Evolutionary conservation across 2,888 invertebrate species (phyloP).

Genomic region (Spialia ferax): DNA sequence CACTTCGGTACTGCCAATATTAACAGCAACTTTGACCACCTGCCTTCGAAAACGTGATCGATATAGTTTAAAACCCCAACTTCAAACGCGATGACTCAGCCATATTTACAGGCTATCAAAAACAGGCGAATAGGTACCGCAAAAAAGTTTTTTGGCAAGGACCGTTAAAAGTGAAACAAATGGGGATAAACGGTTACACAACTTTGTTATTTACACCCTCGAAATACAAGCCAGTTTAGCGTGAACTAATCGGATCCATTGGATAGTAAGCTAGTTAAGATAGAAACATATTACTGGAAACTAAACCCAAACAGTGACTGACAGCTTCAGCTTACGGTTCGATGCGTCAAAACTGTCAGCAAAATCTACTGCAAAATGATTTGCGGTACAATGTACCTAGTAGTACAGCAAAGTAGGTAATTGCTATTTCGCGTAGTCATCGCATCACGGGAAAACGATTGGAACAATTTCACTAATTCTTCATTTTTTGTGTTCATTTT

Average conservation of each 20-base stretch:
- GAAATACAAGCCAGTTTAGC: slow-evolving; percentile 16
- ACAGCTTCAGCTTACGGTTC: neutral
- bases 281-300: neutral
- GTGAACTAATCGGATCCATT: neutral
- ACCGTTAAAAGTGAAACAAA: slow-evolving; percentile 14
- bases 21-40: neutral
- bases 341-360: too few relatives aligned
- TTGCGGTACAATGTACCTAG: too few relatives aligned
- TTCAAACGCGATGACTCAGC: slow-evolving; percentile 8
- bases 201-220: slow-evolving; percentile 18
- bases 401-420: too few relatives aligned
- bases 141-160: slow-evolving; percentile 25
- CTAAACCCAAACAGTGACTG: neutral
- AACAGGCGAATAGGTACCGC: neutral
- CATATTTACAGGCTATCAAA: neutral
- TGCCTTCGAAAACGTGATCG: neutral
- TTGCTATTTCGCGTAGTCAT: too few relatives aligned
- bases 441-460: too few relatives aligned
- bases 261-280: slow-evolving; percentile 1
- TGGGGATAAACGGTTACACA: neutral
- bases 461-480: too few relatives aligned
- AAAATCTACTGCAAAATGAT: too few relatives aligned
- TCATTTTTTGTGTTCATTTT: too few relatives aligned
- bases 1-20: neutral
- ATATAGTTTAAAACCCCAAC: neutral